Evolutionary conservation across 2,888 invertebrate species (phyloP).

Genomic region (Standfussiana lucernea): DNA sequence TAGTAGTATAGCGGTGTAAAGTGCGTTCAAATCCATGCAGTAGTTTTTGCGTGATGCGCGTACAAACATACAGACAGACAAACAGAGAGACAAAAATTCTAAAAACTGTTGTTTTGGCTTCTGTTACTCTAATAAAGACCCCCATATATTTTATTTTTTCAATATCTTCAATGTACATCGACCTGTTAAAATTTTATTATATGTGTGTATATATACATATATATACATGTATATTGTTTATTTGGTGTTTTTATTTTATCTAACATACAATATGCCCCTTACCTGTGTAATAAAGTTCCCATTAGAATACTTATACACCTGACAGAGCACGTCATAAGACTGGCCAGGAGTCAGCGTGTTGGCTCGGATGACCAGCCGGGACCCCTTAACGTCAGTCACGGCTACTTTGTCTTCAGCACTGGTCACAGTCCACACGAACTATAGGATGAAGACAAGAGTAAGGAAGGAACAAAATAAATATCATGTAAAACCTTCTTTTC

Average conservation of each 20-base stretch:
- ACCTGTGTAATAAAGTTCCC: slow-evolving; percentile 77
- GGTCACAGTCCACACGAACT: slow-evolving; percentile 79
- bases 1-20: too few species aligned
- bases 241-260: background rate
- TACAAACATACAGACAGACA: too few species aligned
- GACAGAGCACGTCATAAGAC: slow-evolving; percentile 73
- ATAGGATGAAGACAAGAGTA: slow-evolving; percentile 17
- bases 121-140: too few species aligned
- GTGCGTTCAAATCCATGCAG: too few species aligned
- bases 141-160: too few species aligned
- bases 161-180: too few species aligned
- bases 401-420: slow-evolving; percentile 66
- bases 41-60: too few species aligned
- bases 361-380: slow-evolving; percentile 73
- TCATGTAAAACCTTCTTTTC: background rate
- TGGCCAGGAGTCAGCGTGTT: slow-evolving; percentile 70
- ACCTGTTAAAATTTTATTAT: too few species aligned
- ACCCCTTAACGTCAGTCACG: slow-evolving; percentile 69
- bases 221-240: too few species aligned
- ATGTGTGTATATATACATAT: too few species aligned
- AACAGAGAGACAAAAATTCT: too few species aligned
- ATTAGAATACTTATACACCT: slow-evolving; percentile 70
- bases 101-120: too few species aligned
- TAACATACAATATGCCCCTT: slow-evolving; percentile 17
- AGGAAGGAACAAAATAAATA: background rate